phyloP scores from a whole-genome alignment of 2,888 invertebrate genomes.

The Argyra leucocephala region DNA sequence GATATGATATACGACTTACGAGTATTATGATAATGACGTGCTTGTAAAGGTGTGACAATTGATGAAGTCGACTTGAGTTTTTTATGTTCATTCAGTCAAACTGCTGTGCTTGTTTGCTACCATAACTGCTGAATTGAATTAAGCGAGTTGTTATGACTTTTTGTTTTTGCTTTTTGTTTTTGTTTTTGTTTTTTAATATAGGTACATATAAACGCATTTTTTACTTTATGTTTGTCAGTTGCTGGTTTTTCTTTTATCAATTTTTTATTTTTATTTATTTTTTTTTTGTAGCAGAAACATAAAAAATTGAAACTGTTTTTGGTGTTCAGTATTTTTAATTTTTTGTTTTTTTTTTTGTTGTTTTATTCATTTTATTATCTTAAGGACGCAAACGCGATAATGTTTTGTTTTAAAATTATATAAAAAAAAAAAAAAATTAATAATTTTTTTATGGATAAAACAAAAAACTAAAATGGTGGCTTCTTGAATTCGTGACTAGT shows the following conservation, averaged over 20 bases:
- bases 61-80: constrained; percentile 7
- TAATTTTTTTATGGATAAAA: background rate
- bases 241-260: no score
- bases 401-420: background rate
- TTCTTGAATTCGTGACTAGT: constrained; percentile 3
- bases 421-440: background rate
- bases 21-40: constrained; percentile 7
- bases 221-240: background rate
- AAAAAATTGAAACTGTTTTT: background rate
- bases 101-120: background rate
- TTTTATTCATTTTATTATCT: background rate
- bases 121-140: background rate
- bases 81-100: background rate
- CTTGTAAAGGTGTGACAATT: constrained; percentile 11
- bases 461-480: background rate
- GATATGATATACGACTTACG: constrained; percentile 2
- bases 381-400: constrained; percentile 6
- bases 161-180: no score
- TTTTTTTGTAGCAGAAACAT: background rate
- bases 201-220: constrained; percentile 3
- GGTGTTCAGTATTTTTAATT: no score
- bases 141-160: background rate
- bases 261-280: no score
- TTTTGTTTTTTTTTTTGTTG: no score
- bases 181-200: no score